Conservation (phyloP, 2,113 vertebrate species). For the Emydocephalus ijimae region DNA sequence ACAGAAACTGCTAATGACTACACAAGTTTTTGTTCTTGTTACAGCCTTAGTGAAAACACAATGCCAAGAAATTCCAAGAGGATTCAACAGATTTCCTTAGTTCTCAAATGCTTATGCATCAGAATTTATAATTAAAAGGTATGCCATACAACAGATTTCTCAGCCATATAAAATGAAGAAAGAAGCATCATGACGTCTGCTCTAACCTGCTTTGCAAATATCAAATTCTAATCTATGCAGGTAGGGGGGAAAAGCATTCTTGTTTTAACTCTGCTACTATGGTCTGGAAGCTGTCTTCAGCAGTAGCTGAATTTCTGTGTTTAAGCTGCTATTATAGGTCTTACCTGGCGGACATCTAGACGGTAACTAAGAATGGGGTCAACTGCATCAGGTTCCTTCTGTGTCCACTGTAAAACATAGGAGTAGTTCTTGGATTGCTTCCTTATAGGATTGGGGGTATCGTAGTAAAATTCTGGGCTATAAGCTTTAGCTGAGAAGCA, state of each 20-base stretch:
- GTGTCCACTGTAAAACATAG: constrained; percentile 95
- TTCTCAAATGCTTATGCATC: fast-evolving
- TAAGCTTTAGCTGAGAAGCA: constrained; percentile 82
- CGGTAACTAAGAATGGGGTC: constrained; percentile 89
- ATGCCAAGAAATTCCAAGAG: background rate
- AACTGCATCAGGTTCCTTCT: constrained; percentile 88
- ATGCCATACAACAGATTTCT: background rate
- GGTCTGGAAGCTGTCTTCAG: background rate
- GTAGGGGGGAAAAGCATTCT: background rate
- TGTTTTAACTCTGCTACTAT: background rate
- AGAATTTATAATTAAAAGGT: background rate
- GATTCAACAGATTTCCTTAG: background rate
- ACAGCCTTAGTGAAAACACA: constrained; percentile 10
- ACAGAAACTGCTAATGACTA: constrained; percentile 22
- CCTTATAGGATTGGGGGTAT: constrained; percentile 91
- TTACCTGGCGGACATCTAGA: constrained; percentile 86
- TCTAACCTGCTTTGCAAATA: constrained; percentile 9
- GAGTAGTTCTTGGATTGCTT: constrained; percentile 93
- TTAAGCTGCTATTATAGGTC: constrained; percentile 17
- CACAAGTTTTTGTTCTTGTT: constrained; percentile 19
- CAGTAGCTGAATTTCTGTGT: fast-evolving
- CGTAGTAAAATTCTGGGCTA: constrained; percentile 96
- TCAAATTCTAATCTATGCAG: background rate
- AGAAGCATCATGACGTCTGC: background rate
- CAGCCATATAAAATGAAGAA: background rate